These are phyloP conservation scores for Dromococcyx pavoninus DNA, from an alignment of 2,797 vertebrate genomes.

Conservation along the genomic window DNA sequence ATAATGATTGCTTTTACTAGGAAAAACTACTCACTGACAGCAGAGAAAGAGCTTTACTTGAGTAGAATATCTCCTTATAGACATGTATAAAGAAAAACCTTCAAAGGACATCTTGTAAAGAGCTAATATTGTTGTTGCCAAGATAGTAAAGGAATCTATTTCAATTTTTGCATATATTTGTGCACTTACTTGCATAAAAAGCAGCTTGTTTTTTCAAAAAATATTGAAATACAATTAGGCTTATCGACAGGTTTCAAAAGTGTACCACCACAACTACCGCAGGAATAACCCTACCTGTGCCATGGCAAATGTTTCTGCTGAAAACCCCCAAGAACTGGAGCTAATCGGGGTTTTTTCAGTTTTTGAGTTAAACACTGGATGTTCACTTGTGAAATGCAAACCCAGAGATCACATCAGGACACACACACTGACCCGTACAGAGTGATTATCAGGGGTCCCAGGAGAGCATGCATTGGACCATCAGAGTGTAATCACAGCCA, in stretches of 20 bases:
- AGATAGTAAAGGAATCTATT: not conserved
- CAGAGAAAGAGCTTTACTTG: not conserved
- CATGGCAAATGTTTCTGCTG: rapidly evolving
- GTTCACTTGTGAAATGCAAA: not conserved
- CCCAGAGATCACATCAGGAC: not conserved
- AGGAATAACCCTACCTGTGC: not conserved
- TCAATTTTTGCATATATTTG: not conserved
- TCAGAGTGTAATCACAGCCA: not conserved
- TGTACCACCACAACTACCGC: not conserved
- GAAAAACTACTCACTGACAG: not conserved
- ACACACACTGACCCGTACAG: rapidly evolving
- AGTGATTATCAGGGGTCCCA: not conserved
- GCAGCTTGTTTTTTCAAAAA: not conserved
- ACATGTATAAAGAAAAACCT: not conserved
- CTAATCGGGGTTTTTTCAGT: not conserved
- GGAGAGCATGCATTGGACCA: not conserved
- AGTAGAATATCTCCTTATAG: not conserved
- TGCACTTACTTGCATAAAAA: not conserved
- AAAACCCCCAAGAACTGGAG: not conserved
- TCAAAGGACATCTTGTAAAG: not conserved
- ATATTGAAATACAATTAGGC: not conserved
- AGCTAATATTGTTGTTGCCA: not conserved
- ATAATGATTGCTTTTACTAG: not conserved
- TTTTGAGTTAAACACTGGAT: not conserved
- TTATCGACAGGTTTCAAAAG: not conserved